A percentile compares a stretch with the other conserved stretches of the same genome.
phyloP scores from a whole-genome alignment of 92 coral and sea anemone genomes.

The Micromussa lordhowensis region DNA sequence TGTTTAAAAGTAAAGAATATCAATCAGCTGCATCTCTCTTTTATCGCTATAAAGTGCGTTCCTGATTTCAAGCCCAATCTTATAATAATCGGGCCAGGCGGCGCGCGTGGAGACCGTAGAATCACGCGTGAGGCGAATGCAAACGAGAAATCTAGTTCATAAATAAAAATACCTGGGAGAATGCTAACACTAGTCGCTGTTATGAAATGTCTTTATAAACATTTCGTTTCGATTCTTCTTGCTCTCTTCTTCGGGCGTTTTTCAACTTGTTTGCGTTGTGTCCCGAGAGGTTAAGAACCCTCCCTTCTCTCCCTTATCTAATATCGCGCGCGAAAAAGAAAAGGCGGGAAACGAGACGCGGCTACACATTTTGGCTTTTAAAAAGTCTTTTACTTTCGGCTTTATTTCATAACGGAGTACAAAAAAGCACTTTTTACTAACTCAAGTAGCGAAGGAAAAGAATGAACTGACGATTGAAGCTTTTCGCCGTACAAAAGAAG shows the following conservation, averaged over 20 bases:
- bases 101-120: not conserved
- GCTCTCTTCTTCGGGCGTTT: not conserved
- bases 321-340: not conserved
- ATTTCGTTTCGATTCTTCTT: not conserved
- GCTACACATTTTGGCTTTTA: not conserved
- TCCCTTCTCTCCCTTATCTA: not conserved
- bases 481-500: not conserved
- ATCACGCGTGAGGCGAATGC: not conserved
- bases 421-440: not conserved
- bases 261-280: not conserved
- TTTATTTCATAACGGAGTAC: not conserved
- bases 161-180: not conserved
- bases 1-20: not conserved
- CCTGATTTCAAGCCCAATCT: not conserved
- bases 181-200: not conserved
- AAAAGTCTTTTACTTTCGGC: not conserved
- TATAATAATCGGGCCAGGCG: not conserved
- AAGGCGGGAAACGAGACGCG: slow-evolving; percentile 44
- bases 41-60: not conserved
- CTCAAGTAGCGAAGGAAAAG: not conserved
- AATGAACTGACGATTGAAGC: not conserved
- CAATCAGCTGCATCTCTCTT: not conserved
- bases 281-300: not conserved
- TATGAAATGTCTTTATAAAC: not conserved
- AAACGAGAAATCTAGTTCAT: not conserved